A percentile compares a stretch with the other conserved stretches of the same genome.
Conservation (phyloP, 2,888 invertebrate genomes). For the Himalopsyche japonica region DNA sequence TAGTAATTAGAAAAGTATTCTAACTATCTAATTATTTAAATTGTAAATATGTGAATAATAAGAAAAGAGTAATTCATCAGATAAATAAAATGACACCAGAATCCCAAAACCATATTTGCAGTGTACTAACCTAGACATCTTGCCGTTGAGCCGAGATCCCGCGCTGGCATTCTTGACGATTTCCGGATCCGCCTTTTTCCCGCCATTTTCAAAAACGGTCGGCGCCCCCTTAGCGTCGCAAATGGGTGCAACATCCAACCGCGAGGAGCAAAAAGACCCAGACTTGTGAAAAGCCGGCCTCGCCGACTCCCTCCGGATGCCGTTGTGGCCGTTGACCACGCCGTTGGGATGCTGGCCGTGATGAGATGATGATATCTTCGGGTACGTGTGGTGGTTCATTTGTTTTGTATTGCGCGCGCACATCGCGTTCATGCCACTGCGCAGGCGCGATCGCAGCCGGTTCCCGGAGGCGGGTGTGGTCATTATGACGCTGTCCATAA, state of each 20-base stretch:
- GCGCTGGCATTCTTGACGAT: slow-evolving; percentile 11
- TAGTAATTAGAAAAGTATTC: no score
- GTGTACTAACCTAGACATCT: slow-evolving; percentile 21
- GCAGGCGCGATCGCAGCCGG: slow-evolving; percentile 50
- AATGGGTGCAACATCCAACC: background rate
- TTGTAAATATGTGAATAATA: no score
- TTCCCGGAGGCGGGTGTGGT: slow-evolving; percentile 55
- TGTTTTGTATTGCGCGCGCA: slow-evolving; percentile 42
- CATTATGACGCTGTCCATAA: slow-evolving; percentile 60
- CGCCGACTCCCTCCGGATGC: slow-evolving; percentile 4
- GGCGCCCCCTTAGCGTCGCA: background rate
- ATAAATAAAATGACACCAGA: no score
- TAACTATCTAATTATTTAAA: no score
- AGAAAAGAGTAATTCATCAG: no score
- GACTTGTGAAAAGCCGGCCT: slow-evolving; percentile 12
- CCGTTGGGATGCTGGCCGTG: slow-evolving; percentile 12
- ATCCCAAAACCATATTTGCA: background rate
- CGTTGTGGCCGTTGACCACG: slow-evolving; percentile 6
- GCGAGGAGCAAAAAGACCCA: background rate
- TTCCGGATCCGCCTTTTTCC: background rate
- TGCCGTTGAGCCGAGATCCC: slow-evolving; percentile 8
- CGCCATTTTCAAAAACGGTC: background rate
- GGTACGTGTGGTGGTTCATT: slow-evolving; percentile 41
- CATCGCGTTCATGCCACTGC: slow-evolving; percentile 48
- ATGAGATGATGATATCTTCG: slow-evolving; percentile 25